These are phyloP conservation scores for Cylas formicarius DNA, from an alignment of 1,140 invertebrate genomes.

Conservation along the genomic window DNA sequence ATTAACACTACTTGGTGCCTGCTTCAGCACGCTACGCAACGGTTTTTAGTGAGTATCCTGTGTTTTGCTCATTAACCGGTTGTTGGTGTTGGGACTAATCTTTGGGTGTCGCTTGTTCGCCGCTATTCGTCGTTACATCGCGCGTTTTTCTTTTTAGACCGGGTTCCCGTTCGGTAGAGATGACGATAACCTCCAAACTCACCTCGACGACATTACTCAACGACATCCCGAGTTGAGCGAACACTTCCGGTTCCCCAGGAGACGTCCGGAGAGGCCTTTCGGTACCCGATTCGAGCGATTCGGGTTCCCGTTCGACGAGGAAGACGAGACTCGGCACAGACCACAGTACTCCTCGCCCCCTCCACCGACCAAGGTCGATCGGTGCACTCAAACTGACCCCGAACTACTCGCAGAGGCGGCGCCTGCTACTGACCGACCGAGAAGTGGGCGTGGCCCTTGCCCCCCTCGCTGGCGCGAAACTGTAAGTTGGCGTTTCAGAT, in stretches of 20 bases:
- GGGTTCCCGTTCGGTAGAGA: constrained; percentile 59
- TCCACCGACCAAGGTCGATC: constrained; percentile 17
- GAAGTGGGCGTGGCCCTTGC: constrained; percentile 2
- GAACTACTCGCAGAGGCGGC: constrained; percentile 19
- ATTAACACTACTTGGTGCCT: constrained; percentile 15
- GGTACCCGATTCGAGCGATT: constrained; percentile 43
- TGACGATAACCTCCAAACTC: constrained; percentile 43
- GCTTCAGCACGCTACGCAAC: constrained; percentile 9
- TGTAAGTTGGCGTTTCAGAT: constrained; percentile 21
- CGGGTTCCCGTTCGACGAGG: constrained; percentile 52
- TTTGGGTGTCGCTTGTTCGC: not conserved
- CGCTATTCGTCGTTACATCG: not conserved
- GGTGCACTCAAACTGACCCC: constrained; percentile 27
- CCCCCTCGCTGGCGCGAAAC: not conserved
- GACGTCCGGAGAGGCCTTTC: constrained; percentile 34
- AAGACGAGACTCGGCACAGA: constrained; percentile 17
- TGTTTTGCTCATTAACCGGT: not conserved
- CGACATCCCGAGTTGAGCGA: constrained; percentile 57
- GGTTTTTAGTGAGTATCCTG: constrained; percentile 18
- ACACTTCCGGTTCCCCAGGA: constrained; percentile 46
- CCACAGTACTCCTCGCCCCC: constrained; percentile 20
- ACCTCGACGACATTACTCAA: constrained; percentile 51
- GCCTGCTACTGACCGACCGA: constrained; percentile 31
- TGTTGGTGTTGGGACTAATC: not conserved
- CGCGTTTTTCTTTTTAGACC: constrained; percentile 44